Percentiles rank a stretch among this genome's conserved stretches.
Conservation (phyloP, 2,888 invertebrate species). For the Itoplectis maculator region DNA sequence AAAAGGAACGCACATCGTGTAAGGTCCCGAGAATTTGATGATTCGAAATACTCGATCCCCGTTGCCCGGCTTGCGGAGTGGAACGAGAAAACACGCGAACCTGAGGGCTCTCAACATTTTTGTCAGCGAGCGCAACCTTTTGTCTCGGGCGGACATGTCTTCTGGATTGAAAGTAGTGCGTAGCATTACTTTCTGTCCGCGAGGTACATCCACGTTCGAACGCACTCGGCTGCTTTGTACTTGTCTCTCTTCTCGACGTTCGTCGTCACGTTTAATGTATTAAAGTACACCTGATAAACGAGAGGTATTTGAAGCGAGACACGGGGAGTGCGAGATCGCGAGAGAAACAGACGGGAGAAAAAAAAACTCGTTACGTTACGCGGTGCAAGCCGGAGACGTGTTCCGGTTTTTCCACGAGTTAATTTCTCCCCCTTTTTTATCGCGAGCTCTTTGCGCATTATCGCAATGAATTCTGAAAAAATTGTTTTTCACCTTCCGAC, state of each 20-base stretch:
- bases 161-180: constrained; percentile 14
- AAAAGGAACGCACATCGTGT: constrained; percentile 3
- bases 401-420: constrained; percentile 40
- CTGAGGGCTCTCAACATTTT: constrained; percentile 33
- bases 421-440: constrained; percentile 26
- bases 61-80: neutral
- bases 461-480: constrained; percentile 18
- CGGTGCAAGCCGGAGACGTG: constrained; percentile 22
- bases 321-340: neutral
- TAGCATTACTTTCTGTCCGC: constrained; percentile 27
- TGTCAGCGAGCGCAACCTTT: constrained; percentile 22
- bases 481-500: constrained; percentile 16
- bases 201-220: constrained; percentile 22
- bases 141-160: constrained; percentile 7
- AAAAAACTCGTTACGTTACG: constrained; percentile 46
- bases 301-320: constrained; percentile 33
- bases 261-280: constrained; percentile 44
- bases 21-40: constrained; percentile 30
- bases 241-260: constrained; percentile 12
- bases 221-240: neutral
- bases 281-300: constrained; percentile 49
- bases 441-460: constrained; percentile 26
- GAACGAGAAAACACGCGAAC: neutral
- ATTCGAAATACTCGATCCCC: constrained; percentile 17
- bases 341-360: neutral